Evolutionary conservation across 2,797 vertebrate species (phyloP).

Genomic region (Onychomys leucogaster): DNA sequence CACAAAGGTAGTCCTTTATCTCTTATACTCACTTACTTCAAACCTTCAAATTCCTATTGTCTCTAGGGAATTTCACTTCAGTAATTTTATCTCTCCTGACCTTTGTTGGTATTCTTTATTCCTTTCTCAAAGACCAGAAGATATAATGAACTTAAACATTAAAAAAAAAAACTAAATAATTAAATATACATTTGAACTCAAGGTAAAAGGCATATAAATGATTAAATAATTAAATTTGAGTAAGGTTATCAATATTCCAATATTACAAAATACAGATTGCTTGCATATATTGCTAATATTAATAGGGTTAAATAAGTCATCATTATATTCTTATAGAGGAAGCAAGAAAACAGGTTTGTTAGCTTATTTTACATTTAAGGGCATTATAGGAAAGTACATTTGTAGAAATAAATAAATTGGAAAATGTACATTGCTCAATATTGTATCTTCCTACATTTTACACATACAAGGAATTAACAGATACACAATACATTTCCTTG

Average conservation of each 20-base stretch:
- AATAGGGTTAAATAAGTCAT: neutral
- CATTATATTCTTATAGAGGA: neutral
- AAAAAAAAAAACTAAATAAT: neutral
- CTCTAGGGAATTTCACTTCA: neutral
- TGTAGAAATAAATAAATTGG: neutral
- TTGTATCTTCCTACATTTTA: neutral
- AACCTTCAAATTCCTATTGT: neutral
- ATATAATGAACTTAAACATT: neutral
- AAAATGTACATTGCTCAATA: neutral
- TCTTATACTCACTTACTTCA: neutral
- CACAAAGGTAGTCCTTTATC: neutral
- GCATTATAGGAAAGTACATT: neutral
- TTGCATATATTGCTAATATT: neutral
- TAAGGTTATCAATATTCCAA: neutral
- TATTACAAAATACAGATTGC: neutral
- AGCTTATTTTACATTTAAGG: neutral
- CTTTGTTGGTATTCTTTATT: neutral
- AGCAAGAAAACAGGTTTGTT: neutral
- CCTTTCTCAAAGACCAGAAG: neutral
- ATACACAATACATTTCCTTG: rapidly evolving
- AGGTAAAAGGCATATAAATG: no score
- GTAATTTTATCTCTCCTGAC: neutral
- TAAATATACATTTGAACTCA: neutral
- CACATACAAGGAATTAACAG: neutral
- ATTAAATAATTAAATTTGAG: neutral